Evolutionary conservation across 2,888 invertebrate species (phyloP), one percentile per base, ranked within the genome.

Genomic region (Gymnocheta viridis): DNA sequence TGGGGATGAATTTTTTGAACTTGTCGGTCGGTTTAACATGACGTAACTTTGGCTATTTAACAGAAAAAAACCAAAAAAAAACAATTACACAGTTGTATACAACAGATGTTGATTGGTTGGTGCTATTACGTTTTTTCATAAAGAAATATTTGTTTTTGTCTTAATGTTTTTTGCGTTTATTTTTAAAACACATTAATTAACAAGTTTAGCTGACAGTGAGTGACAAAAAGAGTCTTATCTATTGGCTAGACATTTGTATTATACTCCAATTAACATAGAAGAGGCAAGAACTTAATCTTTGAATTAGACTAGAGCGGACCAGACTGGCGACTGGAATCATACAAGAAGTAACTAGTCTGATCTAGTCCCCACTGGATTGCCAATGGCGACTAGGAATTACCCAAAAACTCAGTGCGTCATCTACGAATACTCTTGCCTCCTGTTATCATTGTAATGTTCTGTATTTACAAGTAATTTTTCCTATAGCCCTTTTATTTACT

Each of bases 1-100:
- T 35, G 70, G 72, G 72, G 54, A 64, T 64, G 64, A 70, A 64
- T 74, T 70, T 44, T 47, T 64, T 69, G 47, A 82, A 76, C 76
- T 77, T 82, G 62, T 76, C 58, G 47, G 62, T 76, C 58, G 47
- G 27, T 60, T 60, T 35, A 80, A 77, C 29, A 77, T 83, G 83
- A 83, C 80, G 76, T 77, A 83, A 83, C 70, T 54, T 24, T 41
- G 62, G 41, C 51, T 38, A 27, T 7, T 72, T 64, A 62, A 35
- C 19, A 60, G 56, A 14, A 64, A 51, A 3, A 58, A 58, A 14
- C 0, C 19, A 44, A 62, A 41, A 19, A 60, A 22, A 58, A 14
- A 6, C 12, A 74, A 62, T 44, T 58, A 47, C 19, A 47, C 24
- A 66, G 41, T 32, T 35, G 41, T 64, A 10, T 10, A 12, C 9